A percentile compares a stretch with the other conserved stretches of the same genome.
phyloP scores from a whole-genome alignment of 1,140 invertebrate genomes.

The Diorhabda carinulata region DNA sequence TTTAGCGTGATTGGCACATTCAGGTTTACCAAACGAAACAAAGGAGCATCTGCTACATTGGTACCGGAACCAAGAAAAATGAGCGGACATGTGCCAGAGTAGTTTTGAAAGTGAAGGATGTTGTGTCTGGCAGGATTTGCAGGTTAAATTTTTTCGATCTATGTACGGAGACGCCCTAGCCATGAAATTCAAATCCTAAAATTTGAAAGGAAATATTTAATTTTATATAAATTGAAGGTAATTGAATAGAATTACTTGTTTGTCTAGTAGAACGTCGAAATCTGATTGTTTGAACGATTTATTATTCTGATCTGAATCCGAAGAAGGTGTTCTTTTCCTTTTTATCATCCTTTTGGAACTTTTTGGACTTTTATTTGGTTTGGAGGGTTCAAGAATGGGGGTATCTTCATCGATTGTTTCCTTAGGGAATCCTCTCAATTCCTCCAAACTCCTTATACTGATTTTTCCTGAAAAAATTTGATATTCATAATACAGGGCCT shows the following conservation, averaged over 20 bases:
- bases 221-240: neutral
- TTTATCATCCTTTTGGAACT: neutral
- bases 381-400: neutral
- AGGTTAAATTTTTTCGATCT: conserved; percentile 38
- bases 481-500: no score
- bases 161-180: conserved; percentile 23
- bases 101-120: conserved; percentile 43
- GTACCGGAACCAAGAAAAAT: conserved; percentile 49
- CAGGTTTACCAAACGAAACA: conserved; percentile 45
- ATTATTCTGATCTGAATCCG: neutral
- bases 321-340: neutral
- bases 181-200: conserved; percentile 9
- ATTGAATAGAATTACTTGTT: neutral
- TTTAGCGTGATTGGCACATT: conserved; percentile 46
- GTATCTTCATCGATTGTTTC: neutral
- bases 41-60: conserved; percentile 48
- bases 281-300: neutral
- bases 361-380: neutral
- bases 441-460: neutral
- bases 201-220: neutral
- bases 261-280: neutral
- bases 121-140: conserved; percentile 45
- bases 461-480: neutral
- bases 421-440: neutral
- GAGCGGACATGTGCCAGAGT: conserved; percentile 48